Evolutionary conservation across 2,113 vertebrate species (phyloP).

Genomic region (Podarcis cretensis): DNA sequence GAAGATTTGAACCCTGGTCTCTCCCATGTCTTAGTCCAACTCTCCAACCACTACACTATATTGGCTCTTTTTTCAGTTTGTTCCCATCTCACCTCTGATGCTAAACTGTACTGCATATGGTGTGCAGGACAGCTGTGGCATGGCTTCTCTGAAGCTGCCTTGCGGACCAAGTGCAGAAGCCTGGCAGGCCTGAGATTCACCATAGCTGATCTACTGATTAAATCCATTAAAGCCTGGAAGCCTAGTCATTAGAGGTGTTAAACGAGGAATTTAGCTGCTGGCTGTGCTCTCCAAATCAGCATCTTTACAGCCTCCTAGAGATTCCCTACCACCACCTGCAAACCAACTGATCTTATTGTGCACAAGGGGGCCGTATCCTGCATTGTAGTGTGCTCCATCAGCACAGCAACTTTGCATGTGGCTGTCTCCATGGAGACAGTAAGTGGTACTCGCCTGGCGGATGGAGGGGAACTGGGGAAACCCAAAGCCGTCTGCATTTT

Average conservation of each 20-base stretch:
- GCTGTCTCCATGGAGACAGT: slow-evolving; percentile 54
- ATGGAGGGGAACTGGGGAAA: background rate
- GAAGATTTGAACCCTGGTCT: too few relatives aligned
- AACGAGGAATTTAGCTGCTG: rapidly evolving
- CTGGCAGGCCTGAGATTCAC: too few relatives aligned
- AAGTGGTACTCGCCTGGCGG: slow-evolving; percentile 35
- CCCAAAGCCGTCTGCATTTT: too few relatives aligned
- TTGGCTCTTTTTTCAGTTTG: too few relatives aligned
- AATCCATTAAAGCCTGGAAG: slow-evolving; percentile 9
- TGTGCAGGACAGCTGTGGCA: too few relatives aligned
- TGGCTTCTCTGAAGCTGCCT: too few relatives aligned
- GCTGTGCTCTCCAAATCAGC: rapidly evolving
- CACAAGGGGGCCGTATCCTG: background rate
- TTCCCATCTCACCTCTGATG: too few relatives aligned
- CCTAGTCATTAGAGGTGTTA: background rate
- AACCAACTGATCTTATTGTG: background rate
- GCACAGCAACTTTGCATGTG: background rate
- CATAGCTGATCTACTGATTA: background rate
- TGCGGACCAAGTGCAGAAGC: too few relatives aligned
- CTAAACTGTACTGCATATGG: too few relatives aligned
- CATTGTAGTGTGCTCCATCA: background rate
- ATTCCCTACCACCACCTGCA: background rate
- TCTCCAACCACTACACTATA: too few relatives aligned
- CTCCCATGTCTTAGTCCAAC: too few relatives aligned
- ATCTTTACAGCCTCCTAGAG: background rate